Evolutionary conservation across 2,113 vertebrate species (phyloP), one percentile per base, ranked within the genome.

Genomic region (Phycodurus eques): DNA sequence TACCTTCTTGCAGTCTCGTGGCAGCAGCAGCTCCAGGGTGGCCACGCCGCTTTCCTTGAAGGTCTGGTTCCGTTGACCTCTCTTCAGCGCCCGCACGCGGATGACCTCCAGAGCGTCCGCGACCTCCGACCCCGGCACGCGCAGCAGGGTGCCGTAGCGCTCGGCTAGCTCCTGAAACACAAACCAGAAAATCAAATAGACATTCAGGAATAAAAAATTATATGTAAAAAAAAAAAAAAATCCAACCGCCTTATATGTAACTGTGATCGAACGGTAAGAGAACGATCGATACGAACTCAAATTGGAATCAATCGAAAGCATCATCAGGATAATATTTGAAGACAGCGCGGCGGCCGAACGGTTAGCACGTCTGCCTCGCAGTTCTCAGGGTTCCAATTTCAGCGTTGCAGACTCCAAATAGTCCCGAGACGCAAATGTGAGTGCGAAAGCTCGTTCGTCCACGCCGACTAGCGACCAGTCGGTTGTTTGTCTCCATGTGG

Each of bases 21-120:
- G 95, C 71, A 99, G 87, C 71, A 93, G 92, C 12, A 98, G 90
- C 80, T 98, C 95, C 59, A 99, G 90, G 0, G 95, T 95, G 0
- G 97, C 96, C 69, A 98, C 86, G 1, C 91, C 92, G 0, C 93
- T 97, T 59, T 94, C 88, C 74, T 87, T 95, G 68, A 91, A 98
- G 14, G 90, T 90, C 75, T 93, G 90, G 85, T 98, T 98, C 75
- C 94, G 93, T 51, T 88, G 88, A 17, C 95, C 95, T 20, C 94
- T 93, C 72, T 92, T 92, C 39, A 98, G 83, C 0, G 97, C 92
- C 89, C 94, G 95, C 35, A 86, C 87, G 1, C 96, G 83, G 77
- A 99, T 95, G 70, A 88, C 86, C 88, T 98, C 97, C 72, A 98
- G 92, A 71, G 94, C 85, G 31, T 77, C 89, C 13, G 91, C 92